Evolutionary conservation across 2,888 invertebrate species (phyloP), one percentile per base, ranked within the genome.

Genomic region (Erannis defoliaria): DNA sequence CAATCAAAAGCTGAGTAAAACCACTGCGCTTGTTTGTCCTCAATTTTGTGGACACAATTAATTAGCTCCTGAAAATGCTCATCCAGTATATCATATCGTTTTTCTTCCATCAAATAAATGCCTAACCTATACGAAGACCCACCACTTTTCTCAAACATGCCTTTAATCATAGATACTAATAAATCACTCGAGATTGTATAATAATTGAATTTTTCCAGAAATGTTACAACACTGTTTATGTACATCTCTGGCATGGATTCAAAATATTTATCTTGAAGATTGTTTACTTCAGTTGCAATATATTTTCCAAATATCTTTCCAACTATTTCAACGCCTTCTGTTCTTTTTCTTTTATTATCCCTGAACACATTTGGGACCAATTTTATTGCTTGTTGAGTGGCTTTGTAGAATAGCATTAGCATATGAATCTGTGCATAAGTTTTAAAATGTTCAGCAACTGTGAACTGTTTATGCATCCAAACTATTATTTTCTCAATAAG

Each of bases 391-490:
- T 80, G 76, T 40, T 76, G 73, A 5, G 83, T 70, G 0, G 85
- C 70, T 55, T 82, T 84, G 29, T 64, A 81, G 62, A 78, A 86
- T 12, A 85, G 61, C 78, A 84, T 84, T 1, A 74, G 80, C 19
- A 82, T 62, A 64, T 86, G 81, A 40, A 86, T 57, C 3, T 71
- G 48, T 0, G 72, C 73, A 55, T 80, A 84, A 18, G 53, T 63
- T 0, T 66, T 38, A 26, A 86, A 83, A 58, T 80, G 64, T 46
- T 70, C 57, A 10, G 80, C 78, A 33, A 77, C 68, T 0, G 80
- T 72, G 42, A 84, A 66, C 10, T 78, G 54, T 5, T 60, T 75
- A 5, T 74, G 73, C 62, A 77, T 61, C 66, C 80, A 77, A 31
- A 59, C 56, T 4, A 75, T 56, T 29, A 82, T 60, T 46, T 53